These are phyloP conservation scores for Lates calcarifer DNA, from an alignment of 2,113 vertebrate species.

Conservation along the genomic window DNA sequence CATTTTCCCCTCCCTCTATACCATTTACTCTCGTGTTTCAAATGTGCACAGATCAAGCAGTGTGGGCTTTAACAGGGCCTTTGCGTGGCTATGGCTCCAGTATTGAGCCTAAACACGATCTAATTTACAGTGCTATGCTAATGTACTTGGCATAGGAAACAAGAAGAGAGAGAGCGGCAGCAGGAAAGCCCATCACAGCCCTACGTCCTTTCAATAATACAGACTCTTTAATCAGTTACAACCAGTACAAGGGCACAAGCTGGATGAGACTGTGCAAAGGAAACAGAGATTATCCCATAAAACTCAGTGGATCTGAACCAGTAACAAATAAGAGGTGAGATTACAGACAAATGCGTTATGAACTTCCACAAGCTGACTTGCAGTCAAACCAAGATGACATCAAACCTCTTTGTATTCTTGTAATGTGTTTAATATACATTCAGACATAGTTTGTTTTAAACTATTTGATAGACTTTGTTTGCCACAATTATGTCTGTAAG, in stretches of 20 bases:
- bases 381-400: conserved; percentile 17
- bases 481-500: background rate
- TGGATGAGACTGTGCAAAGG: conserved; percentile 15
- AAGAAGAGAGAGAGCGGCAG: conserved; percentile 66
- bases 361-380: background rate
- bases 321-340: conserved; percentile 21
- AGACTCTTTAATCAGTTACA: conserved; percentile 76
- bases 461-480: background rate
- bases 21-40: conserved; percentile 70
- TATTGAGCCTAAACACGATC: conserved; percentile 79
- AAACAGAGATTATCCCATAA: conserved; percentile 35
- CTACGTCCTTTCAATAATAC: conserved; percentile 62
- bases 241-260: conserved; percentile 51
- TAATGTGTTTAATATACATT: background rate
- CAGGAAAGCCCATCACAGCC: conserved; percentile 66
- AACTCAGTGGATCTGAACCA: conserved; percentile 31
- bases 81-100: conserved; percentile 52
- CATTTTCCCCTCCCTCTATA: conserved; percentile 61
- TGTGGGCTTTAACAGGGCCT: conserved; percentile 53
- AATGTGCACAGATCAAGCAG: conserved; percentile 62
- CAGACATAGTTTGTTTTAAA: background rate
- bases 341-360: background rate
- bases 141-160: conserved; percentile 78
- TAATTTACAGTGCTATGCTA: conserved; percentile 80
- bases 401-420: background rate